Base-by-base conservation (phyloP, 2,797 vertebrate genomes). In the Vireo griseus region DNA sequence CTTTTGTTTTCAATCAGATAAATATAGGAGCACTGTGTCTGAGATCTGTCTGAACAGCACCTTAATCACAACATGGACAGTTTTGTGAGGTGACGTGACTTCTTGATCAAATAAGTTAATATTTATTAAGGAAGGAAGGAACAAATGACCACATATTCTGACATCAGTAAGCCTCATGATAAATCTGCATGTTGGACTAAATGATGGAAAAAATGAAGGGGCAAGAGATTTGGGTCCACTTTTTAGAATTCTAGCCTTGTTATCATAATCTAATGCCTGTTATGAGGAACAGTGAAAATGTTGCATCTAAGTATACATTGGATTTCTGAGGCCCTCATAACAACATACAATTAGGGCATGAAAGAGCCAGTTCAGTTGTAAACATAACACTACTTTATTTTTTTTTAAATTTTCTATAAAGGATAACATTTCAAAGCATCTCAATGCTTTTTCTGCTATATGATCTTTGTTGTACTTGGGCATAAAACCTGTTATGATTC, bases 11-110 rank as follows among this genome's bases (percentile, higher is more conserved):
- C 57, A 39, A n/a, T 37, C 76, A 54, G 31, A 18, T 54, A 78
- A 77, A 15, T 0, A 0, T 10, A 29, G 18, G 7, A 74, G 5
- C 6, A 18, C 11, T 9, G 12, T 31, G 33, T 13, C 31, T n/a
- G 37, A 61, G 47, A 35, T 26, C 21, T 45, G 11, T 25, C 48
- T 74, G 48, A 79, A 74, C 5, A 80, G n/a, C 25, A 63, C 4
- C 28, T 35, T 40, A 61, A 72, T 20, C 50, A 59, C 28, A 77
- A 47, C 8, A 42, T 3, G 2, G 33, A 59, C n/a, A 71, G 37
- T 78, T 96, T 65, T 35, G 15, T 39, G 52, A 50, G 19, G 37
- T 28, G 16, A 39, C 21, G 24, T 10, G 9, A 77, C 72, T 80
- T 77, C 61, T 75, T 50, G 25, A 57, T n/a, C 35, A 88, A 66